Percentiles rank a stretch among this genome's conserved stretches.
Conservation (phyloP, 2,113 vertebrate genomes). For the Cavia porcellus region DNA sequence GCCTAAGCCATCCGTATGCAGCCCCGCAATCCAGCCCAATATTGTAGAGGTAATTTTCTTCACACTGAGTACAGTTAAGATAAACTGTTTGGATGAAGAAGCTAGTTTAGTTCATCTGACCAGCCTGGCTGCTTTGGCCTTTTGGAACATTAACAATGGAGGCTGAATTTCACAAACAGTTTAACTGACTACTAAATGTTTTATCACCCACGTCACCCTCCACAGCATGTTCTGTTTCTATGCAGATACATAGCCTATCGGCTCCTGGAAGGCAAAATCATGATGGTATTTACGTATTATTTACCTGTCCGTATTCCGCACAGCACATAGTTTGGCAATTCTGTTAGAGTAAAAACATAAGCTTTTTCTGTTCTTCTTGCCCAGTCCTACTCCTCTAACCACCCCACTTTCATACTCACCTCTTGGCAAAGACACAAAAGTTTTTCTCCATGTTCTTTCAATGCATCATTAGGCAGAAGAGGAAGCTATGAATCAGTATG, state of each 20-base stretch:
- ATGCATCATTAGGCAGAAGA: not conserved
- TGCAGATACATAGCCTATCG: not conserved
- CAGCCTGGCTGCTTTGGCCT: not conserved
- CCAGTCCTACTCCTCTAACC: not conserved
- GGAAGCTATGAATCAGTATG: constrained; percentile 22
- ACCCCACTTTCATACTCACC: constrained; percentile 13
- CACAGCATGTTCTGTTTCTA: not conserved
- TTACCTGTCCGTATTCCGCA: not conserved
- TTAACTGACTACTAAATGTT: not conserved
- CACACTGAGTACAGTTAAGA: not conserved
- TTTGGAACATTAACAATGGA: constrained; percentile 32
- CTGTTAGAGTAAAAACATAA: not conserved
- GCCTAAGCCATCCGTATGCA: not conserved
- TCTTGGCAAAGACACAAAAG: constrained; percentile 21
- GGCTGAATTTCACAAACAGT: constrained; percentile 43
- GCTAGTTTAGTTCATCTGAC: not conserved
- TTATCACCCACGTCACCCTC: not conserved
- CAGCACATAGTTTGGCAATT: not conserved
- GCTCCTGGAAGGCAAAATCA: constrained; percentile 11
- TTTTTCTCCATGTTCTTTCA: constrained; percentile 26
- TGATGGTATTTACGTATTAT: not conserved
- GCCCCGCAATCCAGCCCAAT: not conserved
- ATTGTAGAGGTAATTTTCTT: constrained; percentile 40
- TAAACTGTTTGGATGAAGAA: not conserved
- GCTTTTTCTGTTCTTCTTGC: not conserved